Conservation (phyloP, 2,797 vertebrate species). For the Leuciscus waleckii region DNA sequence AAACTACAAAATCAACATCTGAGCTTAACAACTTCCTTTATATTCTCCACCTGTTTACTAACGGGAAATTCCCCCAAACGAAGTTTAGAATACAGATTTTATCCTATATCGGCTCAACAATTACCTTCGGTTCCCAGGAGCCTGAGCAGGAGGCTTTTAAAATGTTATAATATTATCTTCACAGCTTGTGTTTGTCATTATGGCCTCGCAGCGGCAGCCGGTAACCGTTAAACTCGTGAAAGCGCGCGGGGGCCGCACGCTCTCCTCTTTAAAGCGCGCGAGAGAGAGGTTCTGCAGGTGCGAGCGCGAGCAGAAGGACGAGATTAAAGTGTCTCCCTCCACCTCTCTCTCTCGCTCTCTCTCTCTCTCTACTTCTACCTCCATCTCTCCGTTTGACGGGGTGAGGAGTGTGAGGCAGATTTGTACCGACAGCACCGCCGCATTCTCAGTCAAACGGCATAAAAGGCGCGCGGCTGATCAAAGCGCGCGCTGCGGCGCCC, state of each 20-base stretch:
- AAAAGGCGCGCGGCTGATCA: conserved; percentile 81
- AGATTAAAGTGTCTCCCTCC: conserved; percentile 75
- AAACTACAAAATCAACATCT: conserved; percentile 25
- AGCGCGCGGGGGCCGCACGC: conserved; percentile 41
- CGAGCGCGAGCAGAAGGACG: conserved; percentile 67
- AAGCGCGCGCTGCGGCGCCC: conserved; percentile 71
- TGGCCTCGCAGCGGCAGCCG: conserved; percentile 43
- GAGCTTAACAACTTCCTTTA: conserved; percentile 2
- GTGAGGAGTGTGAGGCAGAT: conserved; percentile 75
- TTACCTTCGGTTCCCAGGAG: conserved; percentile 48
- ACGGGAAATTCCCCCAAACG: conserved; percentile 7
- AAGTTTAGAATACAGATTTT: conserved; percentile 30
- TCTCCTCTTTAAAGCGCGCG: conserved; percentile 33
- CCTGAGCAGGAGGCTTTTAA: conserved; percentile 25
- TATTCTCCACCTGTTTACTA: neutral
- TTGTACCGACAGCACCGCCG: conserved; percentile 83
- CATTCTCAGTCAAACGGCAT: conserved; percentile 81
- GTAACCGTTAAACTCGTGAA: conserved; percentile 46
- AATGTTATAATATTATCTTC: conserved; percentile 25
- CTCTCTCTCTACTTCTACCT: conserved; percentile 49
- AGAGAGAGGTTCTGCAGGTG: conserved; percentile 64
- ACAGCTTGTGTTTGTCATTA: conserved; percentile 38
- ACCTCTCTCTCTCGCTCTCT: conserved; percentile 42
- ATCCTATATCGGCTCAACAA: conserved; percentile 38
- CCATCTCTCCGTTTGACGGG: conserved; percentile 56